A percentile compares a stretch with the other conserved stretches of the same genome.
Evolutionary conservation across 2,888 invertebrate species (phyloP).

Genomic region (Drepana falcataria): DNA sequence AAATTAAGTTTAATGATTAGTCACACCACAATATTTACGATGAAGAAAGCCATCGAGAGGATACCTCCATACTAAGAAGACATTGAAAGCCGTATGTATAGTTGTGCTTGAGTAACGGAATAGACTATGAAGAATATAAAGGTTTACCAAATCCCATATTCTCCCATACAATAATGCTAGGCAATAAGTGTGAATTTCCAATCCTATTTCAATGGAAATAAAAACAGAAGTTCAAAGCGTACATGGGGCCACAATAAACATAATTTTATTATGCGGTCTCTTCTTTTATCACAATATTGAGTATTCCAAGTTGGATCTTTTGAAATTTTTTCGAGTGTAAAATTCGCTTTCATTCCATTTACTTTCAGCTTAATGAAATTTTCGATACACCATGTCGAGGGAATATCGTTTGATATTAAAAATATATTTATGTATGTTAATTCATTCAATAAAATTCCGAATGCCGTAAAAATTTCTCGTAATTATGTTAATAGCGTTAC

Average conservation of each 20-base stretch:
- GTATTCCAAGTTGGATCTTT: slow-evolving; percentile 57
- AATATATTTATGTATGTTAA: slow-evolving; percentile 42
- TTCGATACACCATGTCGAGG: slow-evolving; percentile 41
- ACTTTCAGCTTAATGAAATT: slow-evolving; percentile 64
- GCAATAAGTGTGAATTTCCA: background rate
- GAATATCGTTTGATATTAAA: slow-evolving; percentile 26
- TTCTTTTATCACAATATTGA: slow-evolving; percentile 58
- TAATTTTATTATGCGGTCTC: slow-evolving; percentile 61
- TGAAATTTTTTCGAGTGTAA: slow-evolving; percentile 63
- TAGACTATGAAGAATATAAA: background rate
- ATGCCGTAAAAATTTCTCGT: background rate
- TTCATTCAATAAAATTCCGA: slow-evolving; percentile 38
- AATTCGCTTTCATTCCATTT: slow-evolving; percentile 64
- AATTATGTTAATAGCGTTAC: background rate
- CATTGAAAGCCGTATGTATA: too few species aligned
- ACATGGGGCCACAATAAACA: slow-evolving; percentile 37
- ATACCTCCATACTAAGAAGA: too few species aligned
- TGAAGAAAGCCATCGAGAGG: too few species aligned
- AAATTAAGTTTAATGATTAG: too few species aligned
- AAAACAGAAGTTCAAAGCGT: slow-evolving; percentile 19
- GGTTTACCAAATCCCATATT: background rate
- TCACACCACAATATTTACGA: too few species aligned
- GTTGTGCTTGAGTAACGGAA: too few species aligned
- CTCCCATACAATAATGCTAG: background rate
- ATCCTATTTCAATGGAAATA: background rate